Evolutionary conservation across 2,888 invertebrate genomes (phyloP), one percentile per base, ranked within the genome.

Genomic region (Acrobasis suavella): DNA sequence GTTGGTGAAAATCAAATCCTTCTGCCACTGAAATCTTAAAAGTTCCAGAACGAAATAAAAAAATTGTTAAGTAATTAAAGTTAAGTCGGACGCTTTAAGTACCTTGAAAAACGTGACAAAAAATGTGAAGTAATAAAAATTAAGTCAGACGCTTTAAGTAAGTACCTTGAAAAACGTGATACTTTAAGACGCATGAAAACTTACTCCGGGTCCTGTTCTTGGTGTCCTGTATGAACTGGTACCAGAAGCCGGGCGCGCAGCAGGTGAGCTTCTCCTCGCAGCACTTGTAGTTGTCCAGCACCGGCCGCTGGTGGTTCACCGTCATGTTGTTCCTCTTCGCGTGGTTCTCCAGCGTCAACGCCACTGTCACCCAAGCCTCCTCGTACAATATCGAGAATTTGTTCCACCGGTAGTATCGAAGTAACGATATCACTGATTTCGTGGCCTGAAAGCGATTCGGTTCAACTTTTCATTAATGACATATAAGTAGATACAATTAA

Each of bases 341-440:
- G 82, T 97, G 95, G 69, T 95, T 94, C 81, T 95, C 94, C 65
- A 98, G 89, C 1, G 96, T 96, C 71, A 95, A 91, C 0, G 97
- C 97, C 22, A 98, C 98, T 1, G 95, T 96, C 73, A 94, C 93
- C 96, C 96, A 97, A 6, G 94, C 93, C 76, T 96, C 95, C 82
- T 97, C 97, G 76, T 96, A 95, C 56, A 98, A 93, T 66, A 99
- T 96, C 22, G 97, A 96, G 89, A 98, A 98, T 85, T 97, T 97
- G 74, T 95, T 95, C 99, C 99, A 99, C 76, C 96, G 95, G 92
- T 97, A 98, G 90, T 98, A 97, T 64, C 95, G 94, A 76, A 99
- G 92, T 65, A 99, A 93, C 0, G 98, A 96, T 84, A 99, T 95
- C 74, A 99, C 96, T 56, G 98, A 98, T 91, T 98, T 98, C 65